Evolutionary conservation across 2,113 vertebrate genomes (phyloP).

Genomic region (human): DNA sequence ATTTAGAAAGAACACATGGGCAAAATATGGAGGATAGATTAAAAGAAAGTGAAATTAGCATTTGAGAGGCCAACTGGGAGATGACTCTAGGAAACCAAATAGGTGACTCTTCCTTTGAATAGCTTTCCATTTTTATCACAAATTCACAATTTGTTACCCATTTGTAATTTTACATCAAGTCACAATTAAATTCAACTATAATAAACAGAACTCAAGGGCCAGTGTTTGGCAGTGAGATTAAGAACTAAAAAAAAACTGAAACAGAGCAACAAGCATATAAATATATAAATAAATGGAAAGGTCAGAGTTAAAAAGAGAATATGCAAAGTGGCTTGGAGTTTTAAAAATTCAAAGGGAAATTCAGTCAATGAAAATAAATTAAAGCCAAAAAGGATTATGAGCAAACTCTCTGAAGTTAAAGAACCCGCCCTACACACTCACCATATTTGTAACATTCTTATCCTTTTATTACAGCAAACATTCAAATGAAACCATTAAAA

Average conservation of each 20-base stretch:
- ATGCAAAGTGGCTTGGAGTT: background rate
- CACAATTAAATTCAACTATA: background rate
- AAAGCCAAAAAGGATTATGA: background rate
- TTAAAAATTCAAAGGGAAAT: background rate
- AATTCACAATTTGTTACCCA: background rate
- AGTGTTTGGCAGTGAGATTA: background rate
- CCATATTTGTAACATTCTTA: background rate
- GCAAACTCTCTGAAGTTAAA: background rate
- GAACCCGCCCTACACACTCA: background rate
- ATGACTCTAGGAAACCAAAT: rapidly evolving
- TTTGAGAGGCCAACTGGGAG: background rate
- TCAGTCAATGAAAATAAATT: background rate
- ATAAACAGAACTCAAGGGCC: background rate
- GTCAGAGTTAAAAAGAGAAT: background rate
- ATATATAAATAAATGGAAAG: background rate
- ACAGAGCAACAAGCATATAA: background rate
- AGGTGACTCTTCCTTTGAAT: background rate
- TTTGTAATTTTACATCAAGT: background rate
- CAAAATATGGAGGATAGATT: background rate
- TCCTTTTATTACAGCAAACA: background rate
- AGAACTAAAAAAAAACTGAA: background rate
- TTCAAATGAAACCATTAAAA: background rate
- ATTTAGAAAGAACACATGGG: background rate
- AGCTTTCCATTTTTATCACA: background rate
- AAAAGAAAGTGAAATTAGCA: background rate